Conservation (phyloP, 53 echinoderm and acorn worm species). For the Paelopatides confundens region DNA sequence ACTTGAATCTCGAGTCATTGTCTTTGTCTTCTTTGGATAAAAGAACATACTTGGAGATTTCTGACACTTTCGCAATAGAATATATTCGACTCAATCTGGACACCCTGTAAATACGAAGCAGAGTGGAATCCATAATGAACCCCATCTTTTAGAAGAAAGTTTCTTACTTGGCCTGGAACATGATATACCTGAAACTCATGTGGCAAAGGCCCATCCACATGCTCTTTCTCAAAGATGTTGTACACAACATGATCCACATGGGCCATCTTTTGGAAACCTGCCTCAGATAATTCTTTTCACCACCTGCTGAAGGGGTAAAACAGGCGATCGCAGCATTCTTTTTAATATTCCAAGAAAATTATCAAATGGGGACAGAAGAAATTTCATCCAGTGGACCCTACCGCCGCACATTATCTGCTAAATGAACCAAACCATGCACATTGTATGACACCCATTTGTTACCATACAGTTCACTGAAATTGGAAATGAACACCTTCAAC, state of each 20-base stretch:
- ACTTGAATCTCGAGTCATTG: too few relatives aligned
- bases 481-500: constrained; percentile 52
- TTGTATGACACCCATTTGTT: not conserved
- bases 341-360: constrained; percentile 10
- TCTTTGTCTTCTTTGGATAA: constrained; percentile 1
- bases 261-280: too few relatives aligned
- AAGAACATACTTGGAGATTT: constrained; percentile 19
- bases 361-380: constrained; percentile 1
- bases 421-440: constrained; percentile 23
- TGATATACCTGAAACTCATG: constrained; percentile 1
- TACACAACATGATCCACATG: not conserved
- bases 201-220: constrained; percentile 6
- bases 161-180: not conserved
- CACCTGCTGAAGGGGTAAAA: constrained; percentile 11
- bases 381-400: constrained; percentile 11
- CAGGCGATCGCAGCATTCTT: constrained; percentile 16
- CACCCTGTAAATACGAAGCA: not conserved
- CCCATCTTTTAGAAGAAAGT: not conserved
- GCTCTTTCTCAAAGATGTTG: not conserved
- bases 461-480: constrained; percentile 65
- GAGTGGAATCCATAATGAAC: not conserved
- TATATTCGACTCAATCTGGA: not conserved
- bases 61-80: not conserved
- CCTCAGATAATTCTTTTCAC: constrained; percentile 1
- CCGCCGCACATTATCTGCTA: not conserved